Base-by-base conservation (phyloP, 2,797 vertebrate species). In the Anomalospiza imberbis region DNA sequence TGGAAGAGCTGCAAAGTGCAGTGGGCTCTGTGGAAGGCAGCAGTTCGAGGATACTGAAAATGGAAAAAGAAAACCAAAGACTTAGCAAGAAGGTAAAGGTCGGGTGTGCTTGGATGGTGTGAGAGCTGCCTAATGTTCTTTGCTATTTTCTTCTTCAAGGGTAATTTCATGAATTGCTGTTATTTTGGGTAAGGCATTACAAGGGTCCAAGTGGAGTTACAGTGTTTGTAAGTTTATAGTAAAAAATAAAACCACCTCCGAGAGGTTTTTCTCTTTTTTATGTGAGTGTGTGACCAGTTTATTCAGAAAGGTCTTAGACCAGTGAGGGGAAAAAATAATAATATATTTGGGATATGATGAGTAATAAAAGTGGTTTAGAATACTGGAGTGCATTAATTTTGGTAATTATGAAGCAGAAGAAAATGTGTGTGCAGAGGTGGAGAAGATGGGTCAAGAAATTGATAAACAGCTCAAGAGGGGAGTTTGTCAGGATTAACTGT, bases 1-100 rank as follows among this genome's bases (percentile, higher is more conserved):
- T 99, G 95, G 99, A 99, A 97, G 98, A 99, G 57, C 98, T 99
- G 85, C 98, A 98, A 88, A 98, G 96, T 84, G 93, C 97, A 38
- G 78, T 98, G 92, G 92, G 97, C 36, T 97, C 98, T 61, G 88
- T 97, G 86, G 98, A 98, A 95, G 98, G 98, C 63, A 97, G 94
- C 14, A 94, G 97, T 74, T 95, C 98, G 20, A 99, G 98, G 98
- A 97, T 98, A 85, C 75, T 98, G 82, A 99, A 98, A 97, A 97
- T 98, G 89, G 98, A 98, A 93, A 98, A 99, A 91, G 99, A 99
- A 98, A 99, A 99, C 97, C 98, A 99, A 97, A 99, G 97, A 92
- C 98, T 99, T 71, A 98, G 75, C 95, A 98, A 99, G 96, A 99
- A 98, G 98, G 99, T 99, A 93, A 78, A 60, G 15, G 11, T 84